Conservation (phyloP, 30 jellyfish, hydroid and myxozoan genomes). For the Sanderia malayensis region DNA sequence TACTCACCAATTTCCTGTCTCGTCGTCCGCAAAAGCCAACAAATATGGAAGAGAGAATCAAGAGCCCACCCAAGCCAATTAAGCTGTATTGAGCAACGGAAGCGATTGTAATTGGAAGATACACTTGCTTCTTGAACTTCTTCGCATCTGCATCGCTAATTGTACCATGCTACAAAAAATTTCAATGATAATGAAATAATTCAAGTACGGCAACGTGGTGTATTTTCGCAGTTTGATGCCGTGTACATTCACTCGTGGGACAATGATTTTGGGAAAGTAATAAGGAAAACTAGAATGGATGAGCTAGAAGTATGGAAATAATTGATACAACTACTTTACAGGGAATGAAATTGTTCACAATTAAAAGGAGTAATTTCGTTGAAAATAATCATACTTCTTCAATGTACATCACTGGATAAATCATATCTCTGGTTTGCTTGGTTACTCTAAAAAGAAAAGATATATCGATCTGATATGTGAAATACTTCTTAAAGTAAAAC, state of each 20-base stretch:
- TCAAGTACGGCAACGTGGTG: conserved; percentile 74
- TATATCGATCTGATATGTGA: background rate
- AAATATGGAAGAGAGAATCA: conserved; percentile 45
- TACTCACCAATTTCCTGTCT: conserved; percentile 39
- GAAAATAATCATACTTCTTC: conserved; percentile 58
- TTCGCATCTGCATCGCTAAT: conserved; percentile 84
- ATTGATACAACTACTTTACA: background rate
- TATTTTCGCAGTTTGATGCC: conserved; percentile 67
- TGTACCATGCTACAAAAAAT: conserved; percentile 63
- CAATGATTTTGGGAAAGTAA: background rate
- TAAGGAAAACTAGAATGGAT: no score
- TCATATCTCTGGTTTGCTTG: conserved; percentile 22
- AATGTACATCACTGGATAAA: conserved; percentile 60
- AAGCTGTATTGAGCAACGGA: conserved; percentile 64
- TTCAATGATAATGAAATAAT: no score
- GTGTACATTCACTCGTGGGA: background rate
- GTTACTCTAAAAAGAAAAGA: conserved; percentile 15
- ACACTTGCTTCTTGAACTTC: conserved; percentile 73
- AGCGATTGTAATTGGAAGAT: conserved; percentile 43
- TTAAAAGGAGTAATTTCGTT: background rate
- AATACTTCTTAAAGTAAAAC: background rate
- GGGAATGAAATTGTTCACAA: background rate
- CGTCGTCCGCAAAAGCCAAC: conserved; percentile 34
- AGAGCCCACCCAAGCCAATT: conserved; percentile 74
- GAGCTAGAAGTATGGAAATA: background rate